Base-by-base conservation (phyloP, 2,113 vertebrate species). In the Charadrius vociferus region DNA sequence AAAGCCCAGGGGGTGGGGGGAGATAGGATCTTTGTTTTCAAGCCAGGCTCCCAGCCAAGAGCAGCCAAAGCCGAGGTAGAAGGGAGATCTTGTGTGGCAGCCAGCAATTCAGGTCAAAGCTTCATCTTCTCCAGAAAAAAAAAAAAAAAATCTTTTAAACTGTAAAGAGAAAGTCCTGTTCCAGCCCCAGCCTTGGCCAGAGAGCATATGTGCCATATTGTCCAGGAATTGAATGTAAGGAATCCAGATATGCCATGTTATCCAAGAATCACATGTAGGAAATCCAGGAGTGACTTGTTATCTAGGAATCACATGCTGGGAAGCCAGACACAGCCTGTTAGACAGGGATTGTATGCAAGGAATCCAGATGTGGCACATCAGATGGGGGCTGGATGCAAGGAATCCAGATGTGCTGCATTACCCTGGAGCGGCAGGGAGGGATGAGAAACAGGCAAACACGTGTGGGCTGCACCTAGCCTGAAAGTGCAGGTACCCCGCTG, bases 191-290 rank as follows among this genome's bases (percentile, higher is more conserved):
- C 39, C 73, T 74, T 84, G 81, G 92, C 92, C 62, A 72, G 73
- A 72, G 50, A 87, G 52, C 8, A 0, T 30, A 55, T 92, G 72
- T 93, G 95, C 92, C 97, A 96, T 95, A 88, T 92, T 95, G 90
- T 95, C 86, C 90, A 93, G 77, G 86, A 97, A 95, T 96, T 96
- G 93, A 94, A 97, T 97, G 96, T 95, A 95, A 96, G 93, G 97
- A 97, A 96, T 97, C 88, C 92, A 97, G 92, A 90, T 90, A 81
- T 96, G 94, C 92, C 95, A 93, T 95, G 55, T 94, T 94, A 94
- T 97, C 97, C 97, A 97, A 96, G 92, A 97, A 96, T 92, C 92
- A 96, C 96, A 97, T 96, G 95, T 94, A 96, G 96, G 90, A 96
- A 97, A 94, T 96, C 96, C 96, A 97, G 96, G 75, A 95, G 90